phyloP scores from a whole-genome alignment of 2,113 vertebrate species.

The Isurus oxyrinchus region DNA sequence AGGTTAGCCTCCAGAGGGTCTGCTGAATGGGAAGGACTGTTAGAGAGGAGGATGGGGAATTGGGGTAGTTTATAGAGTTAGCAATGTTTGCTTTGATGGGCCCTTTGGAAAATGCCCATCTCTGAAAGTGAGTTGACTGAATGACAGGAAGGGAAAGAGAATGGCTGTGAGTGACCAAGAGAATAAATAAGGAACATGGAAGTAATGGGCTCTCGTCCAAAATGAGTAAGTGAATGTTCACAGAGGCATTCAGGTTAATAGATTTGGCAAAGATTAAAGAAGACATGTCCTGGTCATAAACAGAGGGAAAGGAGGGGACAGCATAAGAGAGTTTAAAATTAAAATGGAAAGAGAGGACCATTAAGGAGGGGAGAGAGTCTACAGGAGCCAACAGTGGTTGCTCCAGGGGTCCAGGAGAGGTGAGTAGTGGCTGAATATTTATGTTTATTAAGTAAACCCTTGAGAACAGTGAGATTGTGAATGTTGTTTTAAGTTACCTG shows the following conservation, averaged over 20 bases:
- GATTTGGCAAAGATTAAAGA: not conserved
- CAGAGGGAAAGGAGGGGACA: not conserved
- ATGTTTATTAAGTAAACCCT: not conserved
- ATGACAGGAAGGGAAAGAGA: not conserved
- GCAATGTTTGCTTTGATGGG: not conserved
- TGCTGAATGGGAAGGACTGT: no score
- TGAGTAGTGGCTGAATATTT: not conserved
- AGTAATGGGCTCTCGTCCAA: not conserved
- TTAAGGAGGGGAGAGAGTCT: not conserved
- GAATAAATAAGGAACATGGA: not conserved
- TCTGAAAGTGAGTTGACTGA: not conserved
- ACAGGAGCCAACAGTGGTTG: not conserved
- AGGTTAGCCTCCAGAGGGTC: not conserved
- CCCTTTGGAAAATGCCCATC: not conserved
- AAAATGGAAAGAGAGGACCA: not conserved
- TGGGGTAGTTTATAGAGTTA: not conserved
- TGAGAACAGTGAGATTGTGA: not conserved
- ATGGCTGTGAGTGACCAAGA: not conserved
- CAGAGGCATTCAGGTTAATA: not conserved
- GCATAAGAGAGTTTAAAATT: not conserved
- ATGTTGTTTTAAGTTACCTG: not conserved
- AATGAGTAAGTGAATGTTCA: not conserved
- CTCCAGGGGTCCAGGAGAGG: not conserved
- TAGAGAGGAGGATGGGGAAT: not conserved
- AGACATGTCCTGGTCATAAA: not conserved